Conservation (phyloP, 2,113 vertebrate species). For the Leptodactylus fuscus region DNA sequence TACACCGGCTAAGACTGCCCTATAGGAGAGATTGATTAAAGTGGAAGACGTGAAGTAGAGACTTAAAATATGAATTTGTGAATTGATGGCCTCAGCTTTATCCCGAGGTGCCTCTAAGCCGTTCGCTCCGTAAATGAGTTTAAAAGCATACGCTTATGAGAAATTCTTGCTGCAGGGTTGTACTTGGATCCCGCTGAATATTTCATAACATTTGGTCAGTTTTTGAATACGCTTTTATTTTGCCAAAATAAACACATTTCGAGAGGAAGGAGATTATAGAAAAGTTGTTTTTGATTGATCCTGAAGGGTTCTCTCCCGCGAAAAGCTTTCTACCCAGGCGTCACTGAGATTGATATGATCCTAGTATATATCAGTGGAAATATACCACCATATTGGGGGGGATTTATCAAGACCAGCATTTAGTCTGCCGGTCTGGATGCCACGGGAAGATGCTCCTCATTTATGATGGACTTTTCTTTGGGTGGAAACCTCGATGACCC, state of each 20-base stretch:
- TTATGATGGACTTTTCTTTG: no score
- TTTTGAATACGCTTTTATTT: not conserved
- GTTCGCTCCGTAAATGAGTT: not conserved
- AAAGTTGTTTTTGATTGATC: not conserved
- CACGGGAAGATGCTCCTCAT: no score
- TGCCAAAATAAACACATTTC: constrained; percentile 5
- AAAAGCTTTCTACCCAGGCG: not conserved
- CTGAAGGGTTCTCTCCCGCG: not conserved
- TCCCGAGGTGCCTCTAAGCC: not conserved
- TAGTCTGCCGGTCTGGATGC: no score
- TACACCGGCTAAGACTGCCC: not conserved
- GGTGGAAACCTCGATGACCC: no score
- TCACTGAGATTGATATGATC: not conserved
- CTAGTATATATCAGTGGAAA: not conserved
- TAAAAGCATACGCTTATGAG: constrained; percentile 16
- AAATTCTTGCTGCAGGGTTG: constrained; percentile 5
- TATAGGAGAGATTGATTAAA: not conserved
- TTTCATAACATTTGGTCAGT: not conserved
- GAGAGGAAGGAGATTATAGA: not conserved
- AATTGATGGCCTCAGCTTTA: constrained; percentile 22
- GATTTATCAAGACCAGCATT: no score
- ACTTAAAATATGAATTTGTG: not conserved
- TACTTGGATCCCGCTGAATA: not conserved
- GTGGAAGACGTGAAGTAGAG: not conserved
- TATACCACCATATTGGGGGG: no score